Base-by-base conservation (phyloP, 2,113 vertebrate genomes). In the Jaculus jaculus region DNA sequence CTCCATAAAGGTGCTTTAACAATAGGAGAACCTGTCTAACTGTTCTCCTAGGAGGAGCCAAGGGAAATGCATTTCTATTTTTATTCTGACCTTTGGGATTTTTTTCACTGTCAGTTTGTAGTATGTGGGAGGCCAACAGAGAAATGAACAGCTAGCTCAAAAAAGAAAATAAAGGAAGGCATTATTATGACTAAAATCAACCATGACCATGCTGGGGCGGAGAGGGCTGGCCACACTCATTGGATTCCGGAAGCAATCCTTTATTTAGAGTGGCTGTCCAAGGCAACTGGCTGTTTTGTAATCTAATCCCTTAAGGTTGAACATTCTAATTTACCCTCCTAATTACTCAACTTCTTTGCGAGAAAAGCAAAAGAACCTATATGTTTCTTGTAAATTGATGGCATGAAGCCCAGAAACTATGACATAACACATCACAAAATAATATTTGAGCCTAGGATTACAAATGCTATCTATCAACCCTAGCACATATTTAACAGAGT, bases 51-150 rank as follows among this genome's bases (percentile, higher is more conserved):
- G 84, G 82, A 94, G 60, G 39, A 97, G 77, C 79, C 65, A 95
- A 93, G 86, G 92, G 68, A 95, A 93, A 95, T 66, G 68, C 63
- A 92, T 66, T 93, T 95, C 75, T 96, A 95, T 96, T 96, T 96
- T 96, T 94, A 96, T 89, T 68, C 11, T 89, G 88, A 94, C 90
- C 77, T 97, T 96, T 97, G 96, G 83, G 93, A 96, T 96, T 84
- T 24, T 97, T 95, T 87, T 8, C 42, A 5, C 95, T 82, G 42
- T 96, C 96, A 90, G 80, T 94, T 97, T 93, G 92, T 95, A 93
- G 85, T 93, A 86, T 87, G 74, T 92, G 79, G 72, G 87, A 95
- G 80, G 92, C 80, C 54, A 75, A 92, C 66, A 93, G 78, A 94
- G 69, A 83, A 95, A 96, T 89, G 84, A 94, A 91, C 88, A 92